Percentiles rank a stretch among this genome's conserved stretches.
Evolutionary conservation across 2,888 invertebrate genomes (phyloP).

Genomic region (Tipula unca): DNA sequence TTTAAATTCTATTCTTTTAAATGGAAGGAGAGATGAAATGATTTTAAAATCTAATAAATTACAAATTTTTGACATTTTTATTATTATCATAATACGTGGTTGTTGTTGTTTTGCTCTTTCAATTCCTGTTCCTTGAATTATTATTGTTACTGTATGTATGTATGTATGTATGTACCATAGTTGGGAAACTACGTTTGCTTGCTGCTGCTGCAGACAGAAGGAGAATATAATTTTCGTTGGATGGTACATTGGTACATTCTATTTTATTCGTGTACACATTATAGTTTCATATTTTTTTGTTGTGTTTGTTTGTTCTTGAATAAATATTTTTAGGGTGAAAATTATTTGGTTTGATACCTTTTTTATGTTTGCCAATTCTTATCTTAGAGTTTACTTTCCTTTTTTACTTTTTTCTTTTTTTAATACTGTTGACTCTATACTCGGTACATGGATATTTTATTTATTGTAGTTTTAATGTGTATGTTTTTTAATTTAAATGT

Average conservation of each 20-base stretch:
- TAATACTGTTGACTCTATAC: not conserved
- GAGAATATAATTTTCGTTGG: not conserved
- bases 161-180: not conserved
- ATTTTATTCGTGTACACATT: not conserved
- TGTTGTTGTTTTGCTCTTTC: not conserved
- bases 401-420: not conserved
- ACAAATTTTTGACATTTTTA: slow-evolving; percentile 8
- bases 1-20: not conserved
- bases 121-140: not conserved
- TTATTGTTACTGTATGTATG: not conserved
- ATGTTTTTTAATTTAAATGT: not conserved
- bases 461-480: not conserved
- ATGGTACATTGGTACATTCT: not conserved
- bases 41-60: slow-evolving; percentile 14
- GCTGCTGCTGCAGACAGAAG: slow-evolving; percentile 4
- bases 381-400: not conserved
- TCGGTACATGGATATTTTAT: not conserved
- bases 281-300: not conserved
- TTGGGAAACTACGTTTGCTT: not conserved
- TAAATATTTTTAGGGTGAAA: not conserved
- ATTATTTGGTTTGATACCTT: not conserved
- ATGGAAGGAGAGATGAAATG: not conserved
- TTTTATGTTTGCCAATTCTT: not conserved
- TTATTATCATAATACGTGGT: not conserved
- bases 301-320: not conserved